These are phyloP conservation scores for Apogon talboti DNA, from an alignment of 2,797 vertebrate species.

Conservation along the genomic window DNA sequence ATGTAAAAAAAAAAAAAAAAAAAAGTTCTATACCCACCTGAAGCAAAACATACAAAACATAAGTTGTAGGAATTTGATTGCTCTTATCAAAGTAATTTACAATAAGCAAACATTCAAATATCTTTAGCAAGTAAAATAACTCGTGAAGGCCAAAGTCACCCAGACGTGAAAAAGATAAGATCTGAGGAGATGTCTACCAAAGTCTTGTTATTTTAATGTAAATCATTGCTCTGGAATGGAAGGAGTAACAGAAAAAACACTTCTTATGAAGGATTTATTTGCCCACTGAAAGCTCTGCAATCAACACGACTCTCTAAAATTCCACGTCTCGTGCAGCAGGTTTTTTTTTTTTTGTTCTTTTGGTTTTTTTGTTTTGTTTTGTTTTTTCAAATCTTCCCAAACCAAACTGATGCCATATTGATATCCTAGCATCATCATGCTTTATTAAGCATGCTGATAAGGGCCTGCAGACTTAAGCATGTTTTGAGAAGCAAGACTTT, in stretches of 20 bases:
- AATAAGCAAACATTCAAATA: constrained; percentile 25
- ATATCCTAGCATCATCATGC: constrained; percentile 67
- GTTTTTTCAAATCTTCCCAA: constrained; percentile 39
- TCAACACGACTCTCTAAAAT: constrained; percentile 41
- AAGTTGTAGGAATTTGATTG: constrained; percentile 5
- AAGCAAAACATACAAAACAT: constrained; percentile 1
- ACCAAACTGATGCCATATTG: constrained; percentile 63
- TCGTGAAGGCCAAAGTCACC: constrained; percentile 53
- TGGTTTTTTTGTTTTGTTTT: constrained; percentile 15
- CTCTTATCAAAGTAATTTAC: constrained; percentile 29
- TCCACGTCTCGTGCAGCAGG: constrained; percentile 13
- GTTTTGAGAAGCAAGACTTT: constrained; percentile 71
- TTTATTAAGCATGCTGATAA: constrained; percentile 79
- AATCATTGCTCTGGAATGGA: constrained; percentile 66
- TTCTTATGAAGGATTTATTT: constrained; percentile 67
- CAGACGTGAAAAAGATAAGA: constrained; percentile 57
- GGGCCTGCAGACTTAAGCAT: constrained; percentile 64
- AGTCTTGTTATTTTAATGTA: constrained; percentile 64
- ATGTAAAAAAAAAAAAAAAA: neutral
- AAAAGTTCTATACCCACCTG: constrained; percentile 1
- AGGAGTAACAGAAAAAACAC: constrained; percentile 58
- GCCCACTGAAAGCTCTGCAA: constrained; percentile 49
- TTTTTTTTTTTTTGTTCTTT: neutral
- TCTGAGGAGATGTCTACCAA: constrained; percentile 43
- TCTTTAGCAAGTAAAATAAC: constrained; percentile 29